A percentile compares a stretch with the other conserved stretches of the same genome.
phyloP scores from a whole-genome alignment of 2,888 invertebrate genomes.

The Stramonita haemastoma region DNA sequence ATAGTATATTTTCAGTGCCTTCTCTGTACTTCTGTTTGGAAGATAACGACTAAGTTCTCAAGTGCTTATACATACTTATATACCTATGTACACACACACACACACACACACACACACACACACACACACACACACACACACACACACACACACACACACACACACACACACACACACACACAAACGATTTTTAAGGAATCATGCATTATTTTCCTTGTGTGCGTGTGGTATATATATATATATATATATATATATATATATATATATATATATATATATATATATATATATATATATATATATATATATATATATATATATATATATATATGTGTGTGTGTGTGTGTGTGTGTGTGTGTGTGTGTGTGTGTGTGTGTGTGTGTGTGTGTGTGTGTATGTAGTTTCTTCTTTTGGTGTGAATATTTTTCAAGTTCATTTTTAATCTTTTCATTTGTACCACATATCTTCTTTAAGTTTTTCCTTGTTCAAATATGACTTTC shows the following conservation, averaged over 20 bases:
- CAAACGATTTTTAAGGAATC: no score
- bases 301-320: not conserved
- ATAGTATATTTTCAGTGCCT: no score
- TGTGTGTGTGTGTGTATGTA: not conserved
- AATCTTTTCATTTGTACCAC: no score
- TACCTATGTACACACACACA: not conserved
- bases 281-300: not conserved
- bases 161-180: not conserved
- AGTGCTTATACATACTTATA: not conserved
- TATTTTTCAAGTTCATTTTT: no score
- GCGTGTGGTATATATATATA: no score
- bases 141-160: not conserved
- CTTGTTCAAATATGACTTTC: no score
- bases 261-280: not conserved
- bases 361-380: not conserved
- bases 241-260: not conserved
- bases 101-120: not conserved
- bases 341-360: not conserved
- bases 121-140: not conserved
- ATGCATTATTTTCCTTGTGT: no score
- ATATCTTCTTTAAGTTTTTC: no score
- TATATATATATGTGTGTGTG: not conserved
- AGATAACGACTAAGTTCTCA: no score
- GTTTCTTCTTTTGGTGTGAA: no score
- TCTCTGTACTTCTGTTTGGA: no score